Evolutionary conservation across 2,888 invertebrate genomes (phyloP).

Genomic region (Drosophila leonis): DNA sequence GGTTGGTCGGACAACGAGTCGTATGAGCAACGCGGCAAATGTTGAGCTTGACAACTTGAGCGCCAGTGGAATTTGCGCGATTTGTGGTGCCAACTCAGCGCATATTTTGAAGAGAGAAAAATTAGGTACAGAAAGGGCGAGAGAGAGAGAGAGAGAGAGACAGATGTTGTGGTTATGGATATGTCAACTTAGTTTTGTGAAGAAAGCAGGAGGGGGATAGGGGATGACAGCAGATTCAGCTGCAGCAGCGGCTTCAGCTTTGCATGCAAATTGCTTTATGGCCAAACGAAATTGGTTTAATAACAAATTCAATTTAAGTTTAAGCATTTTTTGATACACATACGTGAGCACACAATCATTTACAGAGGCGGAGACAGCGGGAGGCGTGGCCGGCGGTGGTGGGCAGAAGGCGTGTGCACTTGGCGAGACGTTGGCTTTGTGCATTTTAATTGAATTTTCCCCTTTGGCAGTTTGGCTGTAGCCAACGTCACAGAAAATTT

Average conservation of each 20-base stretch:
- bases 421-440: conserved; percentile 72
- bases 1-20: conserved; percentile 34
- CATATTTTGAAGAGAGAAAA: conserved; percentile 14
- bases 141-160: conserved; percentile 6
- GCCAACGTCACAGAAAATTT: conserved; percentile 71
- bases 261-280: conserved; percentile 63
- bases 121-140: background rate
- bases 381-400: conserved; percentile 1
- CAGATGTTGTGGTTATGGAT: conserved; percentile 49
- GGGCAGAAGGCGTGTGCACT: conserved; percentile 33
- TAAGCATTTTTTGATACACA: conserved; percentile 65
- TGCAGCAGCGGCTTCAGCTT: conserved; percentile 36
- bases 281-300: conserved; percentile 64
- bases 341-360: conserved; percentile 59
- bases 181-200: conserved; percentile 42
- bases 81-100: conserved; percentile 59
- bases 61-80: conserved; percentile 43
- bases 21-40: conserved; percentile 56
- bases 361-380: conserved; percentile 9
- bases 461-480: conserved; percentile 35
- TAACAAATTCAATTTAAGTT: conserved; percentile 79
- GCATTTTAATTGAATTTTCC: conserved; percentile 77
- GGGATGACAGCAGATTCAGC: conserved; percentile 8
- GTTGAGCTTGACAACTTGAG: conserved; percentile 37
- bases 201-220: background rate